Base-by-base conservation (phyloP, 2,797 vertebrate species). In the Lutjanus argentimaculatus region DNA sequence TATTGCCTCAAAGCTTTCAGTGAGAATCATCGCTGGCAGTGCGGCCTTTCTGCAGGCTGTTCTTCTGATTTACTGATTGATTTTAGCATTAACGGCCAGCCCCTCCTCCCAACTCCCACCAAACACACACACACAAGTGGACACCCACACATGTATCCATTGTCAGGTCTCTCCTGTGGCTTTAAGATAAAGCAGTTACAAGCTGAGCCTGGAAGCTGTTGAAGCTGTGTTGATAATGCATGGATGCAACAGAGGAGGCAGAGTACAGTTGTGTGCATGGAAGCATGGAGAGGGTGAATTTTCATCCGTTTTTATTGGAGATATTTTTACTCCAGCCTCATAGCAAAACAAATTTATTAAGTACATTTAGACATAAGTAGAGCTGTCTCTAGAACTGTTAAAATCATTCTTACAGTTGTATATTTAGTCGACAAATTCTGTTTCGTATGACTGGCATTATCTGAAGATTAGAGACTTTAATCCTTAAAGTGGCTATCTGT, bases 51-150 rank as follows among this genome's bases (percentile, higher is more conserved):
- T 89, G 85, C 85, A 83, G 84, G 79, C 87, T 40, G 77, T 49
- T 74, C 81, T 15, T 85, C 85, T 88, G 86, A 92, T 91, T 92
- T 90, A 93, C 85, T 82, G 89, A 93, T 93, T 91, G 88, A 93
- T 93, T 93, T 89, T 78, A 85, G 71, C 77, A 77, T 91, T 91
- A 90, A 90, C 48, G 58, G 77, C 86, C 75, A 57, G 40, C 65
- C 76, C 89, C 84, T 78, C 85, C 80, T 56, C 69, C 79, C 51
- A 46, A 14, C 68, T 22, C 63, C 15, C 30, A 53, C 71, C 80
- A 68, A 61, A 73, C 36, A 21, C 70, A 65, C 69, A 51, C 62
- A 75, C 81, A 67, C 49, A 76, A 55, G 57, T 45, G 59, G 25
- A 4, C 68, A 75, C 48, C 12, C 75, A 78, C 81, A 75, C 52